Evolutionary conservation across 1,140 invertebrate species (phyloP).

Genomic region (Physella acuta): DNA sequence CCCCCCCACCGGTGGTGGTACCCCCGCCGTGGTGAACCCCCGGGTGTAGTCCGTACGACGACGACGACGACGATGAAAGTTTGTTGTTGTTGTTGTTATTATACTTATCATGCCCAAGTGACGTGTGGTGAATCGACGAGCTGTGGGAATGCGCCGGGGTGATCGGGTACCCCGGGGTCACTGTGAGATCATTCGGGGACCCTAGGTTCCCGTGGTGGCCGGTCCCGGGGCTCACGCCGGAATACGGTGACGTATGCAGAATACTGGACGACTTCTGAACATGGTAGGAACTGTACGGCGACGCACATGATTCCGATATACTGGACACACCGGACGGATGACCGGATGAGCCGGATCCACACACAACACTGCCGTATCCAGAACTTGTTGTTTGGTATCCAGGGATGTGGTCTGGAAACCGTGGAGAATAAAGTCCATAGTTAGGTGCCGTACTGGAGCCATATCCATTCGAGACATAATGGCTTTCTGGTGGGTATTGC

Average conservation of each 20-base stretch:
- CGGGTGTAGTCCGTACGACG: slow-evolving; percentile 13
- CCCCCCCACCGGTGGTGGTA: neutral
- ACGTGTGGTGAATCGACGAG: slow-evolving; percentile 10
- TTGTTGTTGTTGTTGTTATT: slow-evolving; percentile 18
- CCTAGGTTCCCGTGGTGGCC: slow-evolving; percentile 7
- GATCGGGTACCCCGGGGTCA: slow-evolving; percentile 8
- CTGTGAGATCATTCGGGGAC: slow-evolving; percentile 15
- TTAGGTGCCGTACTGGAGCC: slow-evolving; percentile 32
- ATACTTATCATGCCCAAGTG: slow-evolving; percentile 15
- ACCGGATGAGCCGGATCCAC: neutral
- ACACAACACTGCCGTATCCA: neutral
- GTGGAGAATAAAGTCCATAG: slow-evolving; percentile 48
- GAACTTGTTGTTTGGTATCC: slow-evolving; percentile 13
- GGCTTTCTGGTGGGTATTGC: slow-evolving; percentile 49
- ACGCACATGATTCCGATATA: slow-evolving; percentile 10
- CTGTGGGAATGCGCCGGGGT: slow-evolving; percentile 15
- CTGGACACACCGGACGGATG: neutral
- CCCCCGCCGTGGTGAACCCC: neutral
- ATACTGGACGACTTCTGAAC: slow-evolving; percentile 11
- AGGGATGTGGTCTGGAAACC: slow-evolving; percentile 46
- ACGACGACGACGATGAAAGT: slow-evolving; percentile 3
- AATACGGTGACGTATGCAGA: slow-evolving; percentile 1
- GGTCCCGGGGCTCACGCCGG: slow-evolving; percentile 5
- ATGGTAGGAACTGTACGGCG: slow-evolving; percentile 13
- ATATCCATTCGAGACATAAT: slow-evolving; percentile 43